phyloP scores from a whole-genome alignment of 2,888 invertebrate species.

The Zhuqinia jingwanae region DNA sequence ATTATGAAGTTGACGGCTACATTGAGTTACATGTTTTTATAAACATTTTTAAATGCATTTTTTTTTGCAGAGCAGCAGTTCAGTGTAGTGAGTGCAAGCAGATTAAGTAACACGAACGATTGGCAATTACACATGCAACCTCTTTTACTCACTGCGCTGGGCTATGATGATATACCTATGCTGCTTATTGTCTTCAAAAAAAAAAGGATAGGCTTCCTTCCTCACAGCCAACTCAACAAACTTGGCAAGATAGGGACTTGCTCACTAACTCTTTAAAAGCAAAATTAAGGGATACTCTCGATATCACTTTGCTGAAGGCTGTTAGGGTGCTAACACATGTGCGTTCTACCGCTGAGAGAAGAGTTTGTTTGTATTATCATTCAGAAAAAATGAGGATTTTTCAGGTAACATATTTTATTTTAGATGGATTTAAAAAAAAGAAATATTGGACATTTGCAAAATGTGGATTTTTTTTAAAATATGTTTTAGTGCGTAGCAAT shows the following conservation, averaged over 20 bases:
- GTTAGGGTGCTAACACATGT: neutral
- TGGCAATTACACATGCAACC: neutral
- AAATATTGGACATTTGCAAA: neutral
- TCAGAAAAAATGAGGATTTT: slow-evolving; percentile 24
- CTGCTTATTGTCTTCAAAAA: slow-evolving; percentile 37
- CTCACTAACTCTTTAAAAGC: slow-evolving; percentile 36
- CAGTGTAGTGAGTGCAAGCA: too few relatives aligned
- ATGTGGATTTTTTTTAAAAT: neutral
- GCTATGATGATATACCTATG: neutral
- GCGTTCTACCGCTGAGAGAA: too few relatives aligned
- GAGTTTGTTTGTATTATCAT: neutral
- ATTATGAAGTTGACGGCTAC: neutral
- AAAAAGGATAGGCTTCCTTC: slow-evolving; percentile 28
- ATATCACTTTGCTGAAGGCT: slow-evolving; percentile 32
- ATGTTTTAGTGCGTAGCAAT: slow-evolving; percentile 32
- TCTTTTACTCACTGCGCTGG: neutral
- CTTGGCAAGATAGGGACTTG: neutral
- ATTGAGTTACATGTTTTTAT: too few relatives aligned
- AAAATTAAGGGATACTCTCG: neutral
- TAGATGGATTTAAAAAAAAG: neutral
- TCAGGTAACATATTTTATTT: slow-evolving; percentile 34
- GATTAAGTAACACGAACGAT: neutral
- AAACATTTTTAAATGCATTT: too few relatives aligned
- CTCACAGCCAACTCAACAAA: too few relatives aligned
- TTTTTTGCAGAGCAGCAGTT: neutral